Evolutionary conservation across 2,888 invertebrate species (phyloP), one percentile per base, ranked within the genome.

Genomic region (Ormyrus thymus): DNA sequence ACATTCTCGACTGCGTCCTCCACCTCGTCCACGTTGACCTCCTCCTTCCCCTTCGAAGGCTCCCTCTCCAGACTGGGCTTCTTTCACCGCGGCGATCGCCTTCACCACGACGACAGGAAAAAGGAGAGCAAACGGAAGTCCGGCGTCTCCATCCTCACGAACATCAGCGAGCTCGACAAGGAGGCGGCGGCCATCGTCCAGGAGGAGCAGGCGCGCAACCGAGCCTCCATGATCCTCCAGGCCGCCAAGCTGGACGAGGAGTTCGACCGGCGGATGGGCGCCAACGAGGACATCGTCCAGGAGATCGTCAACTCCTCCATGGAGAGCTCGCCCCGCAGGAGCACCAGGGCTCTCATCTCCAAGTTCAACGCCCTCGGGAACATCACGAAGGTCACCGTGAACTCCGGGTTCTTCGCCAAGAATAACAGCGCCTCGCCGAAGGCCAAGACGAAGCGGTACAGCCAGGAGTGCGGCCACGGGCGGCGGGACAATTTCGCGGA

Each of bases 91-190:
- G 83, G 83, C 10, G 87, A 87, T 6, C 82, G 85, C 7, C 84
- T 71, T 8, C 71, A 71, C 10, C n/a, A 70, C 53, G 75, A 80
- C 7, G 86, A 86, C 2, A 86, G 86, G 8, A 87, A 86, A 43
- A 88, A 86, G 45, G 90, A 91, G 1, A 91, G 90, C 61, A 93
- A 93, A 86, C 89, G 93, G 73, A 92, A 91, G 90, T 91, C 93
- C 0, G 92, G 92, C 84, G 84, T 95, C 88, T 92, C 92, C 84
- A 91, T 93, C 81, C 89, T 95, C 68, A 94, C 95, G 0, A 95
- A 94, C 87, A 95, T 95, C 83, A 95, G 95, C 86, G 95, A 95
- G 88, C 89, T 96, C 81, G 96, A 96, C 87, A 93, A 94, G 83
- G 95, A 96, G 89, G 95, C 95, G 0, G 93, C 94, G 0, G 94